Base-by-base conservation (phyloP, 2,797 vertebrate species). In the Rhynchonycteris naso region DNA sequence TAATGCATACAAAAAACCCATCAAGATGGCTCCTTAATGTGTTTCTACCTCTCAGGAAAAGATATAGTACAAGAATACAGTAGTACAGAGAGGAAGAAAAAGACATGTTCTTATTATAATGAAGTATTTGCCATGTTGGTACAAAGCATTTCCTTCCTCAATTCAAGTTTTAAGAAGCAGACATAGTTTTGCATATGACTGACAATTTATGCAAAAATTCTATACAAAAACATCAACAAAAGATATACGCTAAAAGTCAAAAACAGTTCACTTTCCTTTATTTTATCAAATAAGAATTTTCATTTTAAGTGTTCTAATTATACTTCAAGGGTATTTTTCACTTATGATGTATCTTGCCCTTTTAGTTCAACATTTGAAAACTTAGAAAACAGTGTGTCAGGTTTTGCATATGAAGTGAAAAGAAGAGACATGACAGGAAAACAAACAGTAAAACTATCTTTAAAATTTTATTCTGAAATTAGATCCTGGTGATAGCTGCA, bases 141-240 rank as follows among this genome's bases (percentile, higher is more conserved):
- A 91, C 94, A 97, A 97, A 97, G 94, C 87, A 97, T 94, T 98
- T 98, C 98, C 97, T 98, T 98, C 97, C 98, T 97, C 97, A 97
- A 96, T 93, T 97, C 76, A 96, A 96, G 92, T 96, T 50, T 61
- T 47, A 85, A 97, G 86, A 80, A 97, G 38, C 26, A 95, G 72
- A 97, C 72, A 87, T 2, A 88, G 81, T 76, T 97, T 90, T 94
- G 79, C 59, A 90, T 72, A 93, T 83, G 47, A 96, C 86, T 65
- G 91, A 91, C 63, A 78, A 91, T 56, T 95, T 82, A 96, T 61
- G 93, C 63, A 84, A 97, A 95, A 11, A 83, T 54, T 93, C 69
- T 59, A 90, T 33, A 88, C 30, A 84, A 84, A 91, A 96, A 74
- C 75, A 95, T 96, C 47, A 94, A 90, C 38, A 88, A 56, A 97